phyloP scores from a whole-genome alignment of 2,888 invertebrate species.

The Eupithecia subfuscata region DNA sequence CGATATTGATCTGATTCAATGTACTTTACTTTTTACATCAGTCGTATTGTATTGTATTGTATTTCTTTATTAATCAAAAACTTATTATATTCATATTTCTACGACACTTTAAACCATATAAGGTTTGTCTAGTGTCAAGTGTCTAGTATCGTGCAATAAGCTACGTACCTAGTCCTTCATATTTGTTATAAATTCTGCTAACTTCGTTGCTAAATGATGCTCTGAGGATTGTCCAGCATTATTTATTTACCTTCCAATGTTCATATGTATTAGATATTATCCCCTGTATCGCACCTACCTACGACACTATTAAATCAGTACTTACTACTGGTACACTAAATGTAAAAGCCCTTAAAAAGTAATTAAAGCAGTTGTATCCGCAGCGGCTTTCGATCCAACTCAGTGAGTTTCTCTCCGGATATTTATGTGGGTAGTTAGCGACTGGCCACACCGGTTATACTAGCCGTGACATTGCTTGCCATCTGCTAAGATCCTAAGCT shows the following conservation, averaged over 20 bases:
- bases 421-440: slow-evolving; percentile 41
- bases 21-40: not conserved
- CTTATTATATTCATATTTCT: too few relatives aligned
- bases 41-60: too few relatives aligned
- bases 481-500: slow-evolving; percentile 16
- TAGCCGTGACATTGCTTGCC: slow-evolving; percentile 55
- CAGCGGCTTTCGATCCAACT: slow-evolving; percentile 41
- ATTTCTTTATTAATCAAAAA: too few relatives aligned
- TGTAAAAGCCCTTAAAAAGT: slow-evolving; percentile 35
- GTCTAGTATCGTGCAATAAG: too few relatives aligned
- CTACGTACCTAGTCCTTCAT: too few relatives aligned
- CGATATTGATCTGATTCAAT: not conserved
- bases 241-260: not conserved
- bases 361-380: slow-evolving; percentile 35
- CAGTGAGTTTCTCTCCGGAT: slow-evolving; percentile 62
- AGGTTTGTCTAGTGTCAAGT: too few relatives aligned
- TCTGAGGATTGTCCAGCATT: too few relatives aligned
- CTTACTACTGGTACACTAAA: slow-evolving; percentile 11
- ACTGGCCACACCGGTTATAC: slow-evolving; percentile 61
- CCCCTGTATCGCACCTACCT: not conserved
- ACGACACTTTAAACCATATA: too few relatives aligned
- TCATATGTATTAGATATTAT: not conserved
- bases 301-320: not conserved
- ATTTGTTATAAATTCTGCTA: too few relatives aligned
- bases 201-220: too few relatives aligned